phyloP scores from a whole-genome alignment of 2,888 invertebrate species.

The Chrysomela aeneicollis region DNA sequence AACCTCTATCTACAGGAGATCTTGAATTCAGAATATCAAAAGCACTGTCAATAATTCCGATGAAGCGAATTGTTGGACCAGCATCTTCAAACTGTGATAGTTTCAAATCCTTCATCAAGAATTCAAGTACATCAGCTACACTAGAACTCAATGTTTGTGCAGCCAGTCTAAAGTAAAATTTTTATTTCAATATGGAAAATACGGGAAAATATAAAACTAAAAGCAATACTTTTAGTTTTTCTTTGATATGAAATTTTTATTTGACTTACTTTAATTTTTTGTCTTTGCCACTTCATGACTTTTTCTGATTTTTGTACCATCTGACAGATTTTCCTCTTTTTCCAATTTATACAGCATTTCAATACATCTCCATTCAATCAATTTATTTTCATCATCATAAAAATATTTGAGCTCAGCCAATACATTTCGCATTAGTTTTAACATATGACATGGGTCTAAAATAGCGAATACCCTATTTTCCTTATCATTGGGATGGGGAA shows the following conservation, averaged over 20 bases:
- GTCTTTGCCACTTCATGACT: constrained; percentile 29
- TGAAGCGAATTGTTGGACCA: constrained; percentile 27
- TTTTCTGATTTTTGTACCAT: constrained; percentile 28
- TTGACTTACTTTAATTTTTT: constrained; percentile 32
- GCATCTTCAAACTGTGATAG: constrained; percentile 24
- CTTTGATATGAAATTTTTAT: not conserved
- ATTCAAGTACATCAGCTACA: constrained; percentile 37
- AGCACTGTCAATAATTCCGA: constrained; percentile 23
- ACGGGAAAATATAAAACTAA: constrained; percentile 21
- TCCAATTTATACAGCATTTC: constrained; percentile 27
- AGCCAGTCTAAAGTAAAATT: constrained; percentile 35
- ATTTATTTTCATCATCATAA: constrained; percentile 1
- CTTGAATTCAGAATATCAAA: constrained; percentile 36
- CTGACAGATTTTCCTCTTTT: constrained; percentile 20
- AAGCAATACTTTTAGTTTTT: not conserved
- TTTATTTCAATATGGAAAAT: too few species aligned
- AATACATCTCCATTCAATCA: constrained; percentile 23
- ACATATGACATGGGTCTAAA: constrained; percentile 17
- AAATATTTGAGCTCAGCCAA: not conserved
- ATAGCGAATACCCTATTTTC: too few species aligned
- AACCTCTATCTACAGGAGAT: constrained; percentile 17
- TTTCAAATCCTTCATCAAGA: constrained; percentile 27
- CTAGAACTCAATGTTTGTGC: constrained; percentile 35
- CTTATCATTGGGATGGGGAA: too few species aligned
- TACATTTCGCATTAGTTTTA: constrained; percentile 24